phyloP scores from a whole-genome alignment of 2,797 vertebrate species.

The Tokudaia muenninki region DNA sequence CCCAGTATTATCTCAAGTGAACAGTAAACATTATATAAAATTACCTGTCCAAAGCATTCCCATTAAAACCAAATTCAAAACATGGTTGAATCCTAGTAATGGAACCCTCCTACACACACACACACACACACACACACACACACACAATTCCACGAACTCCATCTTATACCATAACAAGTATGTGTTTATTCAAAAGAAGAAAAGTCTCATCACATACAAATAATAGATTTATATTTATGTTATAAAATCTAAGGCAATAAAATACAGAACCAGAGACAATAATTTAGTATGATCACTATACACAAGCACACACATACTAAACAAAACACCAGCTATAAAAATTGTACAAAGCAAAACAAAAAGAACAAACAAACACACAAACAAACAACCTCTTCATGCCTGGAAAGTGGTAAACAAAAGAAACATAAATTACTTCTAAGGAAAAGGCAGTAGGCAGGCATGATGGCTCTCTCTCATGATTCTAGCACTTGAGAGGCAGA shows the following conservation, averaged over 20 bases:
- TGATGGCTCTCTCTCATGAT: background rate
- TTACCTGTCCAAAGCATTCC: background rate
- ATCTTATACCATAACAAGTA: background rate
- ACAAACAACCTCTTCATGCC: background rate
- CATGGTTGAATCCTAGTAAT: background rate
- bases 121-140: too few species aligned
- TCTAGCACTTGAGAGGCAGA: background rate
- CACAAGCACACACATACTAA: background rate
- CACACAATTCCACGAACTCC: background rate
- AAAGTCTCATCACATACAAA: background rate
- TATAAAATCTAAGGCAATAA: background rate
- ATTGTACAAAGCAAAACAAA: background rate
- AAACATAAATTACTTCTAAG: background rate
- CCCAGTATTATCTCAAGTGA: constrained; percentile 9
- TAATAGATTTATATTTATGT: background rate
- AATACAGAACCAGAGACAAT: background rate
- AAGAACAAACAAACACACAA: background rate
- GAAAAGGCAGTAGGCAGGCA: background rate
- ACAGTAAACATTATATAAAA: background rate
- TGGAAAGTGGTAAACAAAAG: background rate
- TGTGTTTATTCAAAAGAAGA: background rate
- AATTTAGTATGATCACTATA: background rate
- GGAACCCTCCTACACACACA: background rate
- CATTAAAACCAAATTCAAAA: background rate
- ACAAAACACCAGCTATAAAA: background rate